Evolutionary conservation across 2,797 vertebrate genomes (phyloP).

Genomic region (Mus spretus): DNA sequence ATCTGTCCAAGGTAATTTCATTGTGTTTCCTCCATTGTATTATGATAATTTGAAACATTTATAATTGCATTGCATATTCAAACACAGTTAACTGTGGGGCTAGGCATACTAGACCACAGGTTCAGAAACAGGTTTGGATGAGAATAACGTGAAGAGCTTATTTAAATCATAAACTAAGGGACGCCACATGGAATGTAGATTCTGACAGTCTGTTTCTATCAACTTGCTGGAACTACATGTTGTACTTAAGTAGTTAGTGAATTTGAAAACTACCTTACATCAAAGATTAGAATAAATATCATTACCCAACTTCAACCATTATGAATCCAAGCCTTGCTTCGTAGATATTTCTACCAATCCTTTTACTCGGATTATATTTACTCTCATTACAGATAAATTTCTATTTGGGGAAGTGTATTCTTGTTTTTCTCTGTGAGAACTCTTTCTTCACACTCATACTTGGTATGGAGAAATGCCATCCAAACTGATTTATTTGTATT

Average conservation of each 20-base stretch:
- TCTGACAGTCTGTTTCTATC: neutral
- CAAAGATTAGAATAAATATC: neutral
- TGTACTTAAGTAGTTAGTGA: accelerated
- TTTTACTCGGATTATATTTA: neutral
- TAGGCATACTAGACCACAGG: neutral
- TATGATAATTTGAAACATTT: neutral
- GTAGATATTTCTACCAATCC: neutral
- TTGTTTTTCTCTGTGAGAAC: neutral
- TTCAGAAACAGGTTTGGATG: neutral
- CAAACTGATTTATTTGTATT: neutral
- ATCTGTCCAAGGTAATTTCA: neutral
- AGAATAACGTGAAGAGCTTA: neutral
- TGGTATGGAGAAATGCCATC: neutral
- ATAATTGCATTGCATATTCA: neutral
- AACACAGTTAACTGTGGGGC: neutral
- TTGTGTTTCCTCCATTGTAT: neutral
- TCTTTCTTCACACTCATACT: neutral
- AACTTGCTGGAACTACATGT: neutral
- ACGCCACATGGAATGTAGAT: accelerated
- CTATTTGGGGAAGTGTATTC: neutral
- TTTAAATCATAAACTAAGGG: neutral
- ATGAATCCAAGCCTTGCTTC: neutral
- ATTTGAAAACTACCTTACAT: accelerated
- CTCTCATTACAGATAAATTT: neutral
- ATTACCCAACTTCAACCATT: neutral